Conservation (phyloP, 2,888 invertebrate species). For the Conchocele bisecta region DNA sequence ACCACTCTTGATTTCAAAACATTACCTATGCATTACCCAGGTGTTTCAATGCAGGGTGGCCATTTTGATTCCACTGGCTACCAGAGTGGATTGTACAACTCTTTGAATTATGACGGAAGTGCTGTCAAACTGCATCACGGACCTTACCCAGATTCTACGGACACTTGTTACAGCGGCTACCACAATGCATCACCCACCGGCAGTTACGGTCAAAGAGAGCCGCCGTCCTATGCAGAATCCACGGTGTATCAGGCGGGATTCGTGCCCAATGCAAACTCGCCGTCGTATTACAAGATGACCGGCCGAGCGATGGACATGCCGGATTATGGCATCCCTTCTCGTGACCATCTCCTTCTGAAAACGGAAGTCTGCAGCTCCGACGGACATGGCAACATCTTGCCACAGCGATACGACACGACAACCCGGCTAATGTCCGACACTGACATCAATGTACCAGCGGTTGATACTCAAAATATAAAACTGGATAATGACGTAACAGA, state of each 20-base stretch:
- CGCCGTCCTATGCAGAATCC: constrained; percentile 70
- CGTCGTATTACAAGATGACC: constrained; percentile 63
- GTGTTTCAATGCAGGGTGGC: constrained; percentile 60
- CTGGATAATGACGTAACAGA: constrained; percentile 47
- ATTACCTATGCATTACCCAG: constrained; percentile 55
- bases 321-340: constrained; percentile 54
- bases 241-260: constrained; percentile 68
- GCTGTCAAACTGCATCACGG: constrained; percentile 68
- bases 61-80: constrained; percentile 66
- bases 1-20: too few species aligned
- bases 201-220: constrained; percentile 63
- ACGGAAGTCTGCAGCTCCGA: constrained; percentile 59
- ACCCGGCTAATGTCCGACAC: constrained; percentile 46
- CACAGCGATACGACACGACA: constrained; percentile 50
- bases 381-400: constrained; percentile 36
- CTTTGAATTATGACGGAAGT: constrained; percentile 64
- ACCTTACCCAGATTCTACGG: constrained; percentile 63
- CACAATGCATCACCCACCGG: constrained; percentile 51
- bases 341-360: constrained; percentile 60
- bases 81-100: constrained; percentile 65
- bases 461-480: constrained; percentile 23
- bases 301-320: constrained; percentile 43
- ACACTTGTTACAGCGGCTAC: constrained; percentile 65
- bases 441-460: constrained; percentile 26
- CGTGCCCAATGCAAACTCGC: constrained; percentile 51